These are phyloP conservation scores for Taxidea taxus DNA, from an alignment of 2,113 vertebrate genomes.

Conservation along the genomic window DNA sequence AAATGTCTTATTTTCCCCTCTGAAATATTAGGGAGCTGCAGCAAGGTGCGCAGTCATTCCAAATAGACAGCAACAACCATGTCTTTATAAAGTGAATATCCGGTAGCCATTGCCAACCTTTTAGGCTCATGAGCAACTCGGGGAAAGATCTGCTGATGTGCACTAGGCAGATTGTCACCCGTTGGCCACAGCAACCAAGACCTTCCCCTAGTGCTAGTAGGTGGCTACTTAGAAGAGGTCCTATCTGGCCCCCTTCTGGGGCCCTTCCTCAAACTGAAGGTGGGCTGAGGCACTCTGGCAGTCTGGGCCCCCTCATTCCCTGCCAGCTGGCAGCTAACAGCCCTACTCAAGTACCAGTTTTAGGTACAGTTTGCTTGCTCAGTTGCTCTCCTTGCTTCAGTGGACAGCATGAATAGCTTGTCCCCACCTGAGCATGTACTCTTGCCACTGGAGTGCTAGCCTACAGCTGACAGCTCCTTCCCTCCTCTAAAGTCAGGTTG, in stretches of 20 bases:
- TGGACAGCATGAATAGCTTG: background rate
- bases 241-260: fast-evolving
- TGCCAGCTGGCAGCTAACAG: background rate
- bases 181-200: background rate
- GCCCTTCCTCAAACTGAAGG: background rate
- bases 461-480: background rate
- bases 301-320: background rate
- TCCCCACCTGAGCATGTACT: background rate
- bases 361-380: background rate
- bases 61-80: background rate
- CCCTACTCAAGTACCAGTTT: background rate
- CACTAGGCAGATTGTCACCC: background rate
- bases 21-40: background rate
- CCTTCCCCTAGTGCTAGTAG: background rate
- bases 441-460: background rate
- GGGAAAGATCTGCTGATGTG: background rate
- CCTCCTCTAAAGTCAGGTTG: background rate
- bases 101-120: background rate
- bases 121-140: background rate
- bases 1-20: background rate
- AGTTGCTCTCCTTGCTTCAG: background rate
- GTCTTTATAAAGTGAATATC: background rate
- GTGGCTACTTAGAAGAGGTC: background rate
- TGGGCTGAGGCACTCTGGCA: background rate
- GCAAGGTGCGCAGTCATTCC: background rate